Conservation (phyloP, 2,113 vertebrate species). For the Enhydra lutris region DNA sequence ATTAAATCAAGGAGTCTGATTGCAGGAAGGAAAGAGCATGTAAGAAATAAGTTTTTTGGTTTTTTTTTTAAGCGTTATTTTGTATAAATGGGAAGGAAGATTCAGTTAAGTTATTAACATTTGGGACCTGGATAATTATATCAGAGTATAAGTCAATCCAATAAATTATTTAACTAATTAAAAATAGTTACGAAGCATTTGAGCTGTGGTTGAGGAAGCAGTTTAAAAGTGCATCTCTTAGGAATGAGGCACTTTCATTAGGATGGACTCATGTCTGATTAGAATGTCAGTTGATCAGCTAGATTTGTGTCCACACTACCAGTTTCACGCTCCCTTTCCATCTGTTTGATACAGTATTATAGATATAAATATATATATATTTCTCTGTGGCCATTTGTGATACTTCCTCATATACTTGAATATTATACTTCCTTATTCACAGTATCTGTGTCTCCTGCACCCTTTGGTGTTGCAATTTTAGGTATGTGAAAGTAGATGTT, state of each 20-base stretch:
- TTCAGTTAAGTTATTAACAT: conserved; percentile 86
- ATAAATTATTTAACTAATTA: conserved; percentile 88
- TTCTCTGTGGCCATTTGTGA: conserved; percentile 95
- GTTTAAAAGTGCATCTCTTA: conserved; percentile 80
- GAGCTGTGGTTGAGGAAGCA: conserved; percentile 77
- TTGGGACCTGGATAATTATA: conserved; percentile 82
- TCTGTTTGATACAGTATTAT: conserved; percentile 94
- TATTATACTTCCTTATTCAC: conserved; percentile 94
- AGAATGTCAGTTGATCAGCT: conserved; percentile 85
- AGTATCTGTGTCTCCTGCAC: conserved; percentile 91
- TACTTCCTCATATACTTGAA: conserved; percentile 91
- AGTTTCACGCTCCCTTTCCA: conserved; percentile 85
- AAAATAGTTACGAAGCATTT: conserved; percentile 77
- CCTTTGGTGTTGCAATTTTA: conserved; percentile 94
- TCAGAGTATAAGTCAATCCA: conserved; percentile 84
- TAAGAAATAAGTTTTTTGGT: conserved; percentile 78
- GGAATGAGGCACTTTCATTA: conserved; percentile 77
- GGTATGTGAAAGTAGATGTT: conserved; percentile 99
- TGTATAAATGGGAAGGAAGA: conserved; percentile 86
- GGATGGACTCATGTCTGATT: conserved; percentile 80
- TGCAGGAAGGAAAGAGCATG: conserved; percentile 79
- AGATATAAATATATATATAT: conserved; percentile 89
- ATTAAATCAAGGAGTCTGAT: conserved; percentile 74
- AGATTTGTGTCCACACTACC: conserved; percentile 87
- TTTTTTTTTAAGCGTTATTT: conserved; percentile 80